Conservation (phyloP, 2,113 vertebrate genomes). For the Seriola rivoliana region DNA sequence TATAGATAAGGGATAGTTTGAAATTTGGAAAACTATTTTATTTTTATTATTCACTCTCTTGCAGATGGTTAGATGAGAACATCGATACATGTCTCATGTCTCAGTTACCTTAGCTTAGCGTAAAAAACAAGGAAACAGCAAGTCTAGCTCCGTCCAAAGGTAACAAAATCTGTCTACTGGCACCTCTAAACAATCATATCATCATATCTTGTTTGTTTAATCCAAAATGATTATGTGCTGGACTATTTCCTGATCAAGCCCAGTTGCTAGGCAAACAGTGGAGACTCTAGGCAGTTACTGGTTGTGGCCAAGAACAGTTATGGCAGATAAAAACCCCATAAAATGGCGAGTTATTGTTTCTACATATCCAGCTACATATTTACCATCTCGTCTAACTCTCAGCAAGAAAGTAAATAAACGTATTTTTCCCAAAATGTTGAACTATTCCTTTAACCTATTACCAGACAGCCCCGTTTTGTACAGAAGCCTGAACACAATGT, state of each 20-base stretch:
- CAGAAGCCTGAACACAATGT: background rate
- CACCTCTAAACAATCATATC: background rate
- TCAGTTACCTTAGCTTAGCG: background rate
- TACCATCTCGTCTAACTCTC: background rate
- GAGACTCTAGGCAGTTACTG: background rate
- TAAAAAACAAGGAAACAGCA: background rate
- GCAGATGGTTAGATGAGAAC: background rate
- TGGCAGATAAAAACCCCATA: background rate
- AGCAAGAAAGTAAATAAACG: background rate
- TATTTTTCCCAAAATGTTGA: background rate
- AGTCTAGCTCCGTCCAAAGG: background rate
- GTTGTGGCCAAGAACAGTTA: background rate
- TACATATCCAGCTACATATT: background rate
- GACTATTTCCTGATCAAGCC: background rate
- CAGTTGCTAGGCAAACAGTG: background rate
- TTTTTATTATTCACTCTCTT: background rate
- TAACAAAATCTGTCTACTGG: background rate
- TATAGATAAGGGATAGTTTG: background rate
- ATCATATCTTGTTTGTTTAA: background rate
- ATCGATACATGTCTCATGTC: background rate
- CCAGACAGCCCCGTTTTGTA: background rate
- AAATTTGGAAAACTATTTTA: too few relatives aligned
- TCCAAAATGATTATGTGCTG: background rate
- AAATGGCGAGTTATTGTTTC: background rate
- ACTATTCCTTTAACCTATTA: background rate